Evolutionary conservation across 1,140 invertebrate genomes (phyloP).

Genomic region (Drosophila willistoni): DNA sequence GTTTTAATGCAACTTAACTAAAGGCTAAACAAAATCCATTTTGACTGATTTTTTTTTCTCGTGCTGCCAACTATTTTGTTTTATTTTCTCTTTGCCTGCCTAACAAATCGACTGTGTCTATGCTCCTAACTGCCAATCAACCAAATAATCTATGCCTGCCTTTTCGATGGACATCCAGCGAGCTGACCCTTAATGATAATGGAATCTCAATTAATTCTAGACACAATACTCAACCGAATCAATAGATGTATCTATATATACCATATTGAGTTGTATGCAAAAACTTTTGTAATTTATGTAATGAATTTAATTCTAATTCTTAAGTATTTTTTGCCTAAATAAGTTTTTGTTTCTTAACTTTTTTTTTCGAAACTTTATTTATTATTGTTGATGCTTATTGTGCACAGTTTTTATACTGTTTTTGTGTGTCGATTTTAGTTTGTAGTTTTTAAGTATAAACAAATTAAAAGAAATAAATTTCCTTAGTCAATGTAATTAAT

Average conservation of each 20-base stretch:
- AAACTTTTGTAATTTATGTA: conserved; percentile 1
- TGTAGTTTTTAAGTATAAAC: not conserved
- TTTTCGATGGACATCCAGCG: conserved; percentile 45
- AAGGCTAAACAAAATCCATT: conserved; percentile 47
- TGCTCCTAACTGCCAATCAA: conserved; percentile 18
- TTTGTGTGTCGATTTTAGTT: not conserved
- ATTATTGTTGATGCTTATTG: not conserved
- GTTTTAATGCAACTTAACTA: conserved; percentile 49
- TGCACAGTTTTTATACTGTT: not conserved
- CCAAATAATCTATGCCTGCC: conserved; percentile 44
- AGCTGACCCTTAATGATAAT: conserved; percentile 77
- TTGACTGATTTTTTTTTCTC: conserved; percentile 32
- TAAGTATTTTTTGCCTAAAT: not conserved
- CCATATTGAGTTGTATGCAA: conserved; percentile 15
- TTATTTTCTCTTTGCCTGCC: conserved; percentile 47
- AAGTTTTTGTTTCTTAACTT: not conserved
- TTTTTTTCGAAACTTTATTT: not conserved
- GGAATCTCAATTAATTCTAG: conserved; percentile 65
- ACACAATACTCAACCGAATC: conserved; percentile 51
- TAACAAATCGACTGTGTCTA: not conserved
- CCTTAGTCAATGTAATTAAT: conserved; percentile 7
- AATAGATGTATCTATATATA: conserved; percentile 35
- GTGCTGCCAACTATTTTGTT: conserved; percentile 31
- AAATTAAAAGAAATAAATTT: not conserved
- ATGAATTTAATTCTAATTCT: conserved; percentile 1